These are phyloP conservation scores for Drosophila nannoptera DNA, from an alignment of 1,140 invertebrate species.

Conservation along the genomic window DNA sequence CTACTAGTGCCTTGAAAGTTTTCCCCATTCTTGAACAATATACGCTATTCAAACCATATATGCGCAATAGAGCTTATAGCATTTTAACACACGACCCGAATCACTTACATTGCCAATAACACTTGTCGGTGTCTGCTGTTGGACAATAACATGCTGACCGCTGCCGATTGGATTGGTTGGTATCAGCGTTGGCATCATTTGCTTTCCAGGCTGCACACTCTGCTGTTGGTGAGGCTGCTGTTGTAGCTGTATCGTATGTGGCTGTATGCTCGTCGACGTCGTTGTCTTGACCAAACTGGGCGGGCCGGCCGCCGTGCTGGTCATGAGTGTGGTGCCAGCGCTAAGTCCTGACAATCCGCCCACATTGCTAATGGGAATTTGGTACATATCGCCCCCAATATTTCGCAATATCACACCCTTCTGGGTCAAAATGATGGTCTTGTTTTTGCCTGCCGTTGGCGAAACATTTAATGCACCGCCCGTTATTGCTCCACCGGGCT, in stretches of 20 bases:
- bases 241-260: slow-evolving; percentile 49
- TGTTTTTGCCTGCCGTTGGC: slow-evolving; percentile 65
- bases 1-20: no score
- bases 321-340: slow-evolving; percentile 68
- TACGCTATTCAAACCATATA: no score
- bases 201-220: slow-evolving; percentile 54
- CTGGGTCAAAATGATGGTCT: slow-evolving; percentile 77
- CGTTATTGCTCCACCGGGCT: slow-evolving; percentile 49
- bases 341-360: slow-evolving; percentile 60
- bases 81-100: no score
- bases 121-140: slow-evolving; percentile 69
- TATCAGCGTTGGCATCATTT: slow-evolving; percentile 71
- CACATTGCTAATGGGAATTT: slow-evolving; percentile 78
- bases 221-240: slow-evolving; percentile 51
- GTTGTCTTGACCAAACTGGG: slow-evolving; percentile 74
- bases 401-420: slow-evolving; percentile 77
- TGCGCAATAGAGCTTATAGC: no score
- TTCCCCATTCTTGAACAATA: no score
- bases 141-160: slow-evolving; percentile 66
- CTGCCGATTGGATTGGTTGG: slow-evolving; percentile 68
- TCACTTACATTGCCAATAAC: slow-evolving; percentile 72
- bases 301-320: slow-evolving; percentile 71
- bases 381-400: slow-evolving; percentile 77
- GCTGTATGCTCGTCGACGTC: slow-evolving; percentile 39
- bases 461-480: slow-evolving; percentile 56